A percentile compares a stretch with the other conserved stretches of the same genome.
phyloP scores from a whole-genome alignment of 1,140 invertebrate genomes.

The Neodiprion virginianus region DNA sequence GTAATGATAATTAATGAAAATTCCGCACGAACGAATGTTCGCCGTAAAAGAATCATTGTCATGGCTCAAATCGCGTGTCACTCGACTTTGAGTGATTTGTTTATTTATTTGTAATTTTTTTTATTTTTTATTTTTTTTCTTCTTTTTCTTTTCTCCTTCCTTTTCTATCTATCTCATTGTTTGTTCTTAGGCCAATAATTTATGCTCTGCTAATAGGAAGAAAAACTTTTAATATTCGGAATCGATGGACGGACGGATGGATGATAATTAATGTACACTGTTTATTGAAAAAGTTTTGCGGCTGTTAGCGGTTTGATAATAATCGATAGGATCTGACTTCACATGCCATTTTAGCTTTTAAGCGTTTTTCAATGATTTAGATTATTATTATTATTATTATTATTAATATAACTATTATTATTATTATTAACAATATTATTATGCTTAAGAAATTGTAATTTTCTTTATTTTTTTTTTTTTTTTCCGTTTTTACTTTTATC shows the following conservation, averaged over 20 bases:
- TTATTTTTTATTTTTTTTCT: neutral
- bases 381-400: conserved; percentile 24
- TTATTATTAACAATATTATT: conserved; percentile 16
- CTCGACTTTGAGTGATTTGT: neutral
- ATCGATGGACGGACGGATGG: too few relatives aligned
- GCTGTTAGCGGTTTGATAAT: neutral
- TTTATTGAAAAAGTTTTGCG: neutral
- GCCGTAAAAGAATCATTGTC: neutral
- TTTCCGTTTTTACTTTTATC: neutral
- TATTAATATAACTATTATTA: conserved; percentile 14
- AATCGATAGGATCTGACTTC: conserved; percentile 28
- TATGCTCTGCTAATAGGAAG: neutral
- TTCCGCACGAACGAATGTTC: neutral
- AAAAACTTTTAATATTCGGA: neutral
- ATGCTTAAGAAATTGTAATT: conserved; percentile 6
- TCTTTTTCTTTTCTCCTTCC: neutral
- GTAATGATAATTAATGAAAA: conserved; percentile 17
- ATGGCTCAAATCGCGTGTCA: conserved; percentile 1
- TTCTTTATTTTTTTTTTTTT: neutral
- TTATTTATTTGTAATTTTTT: conserved; percentile 5
- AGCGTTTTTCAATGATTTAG: conserved; percentile 31
- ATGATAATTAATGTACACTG: neutral
- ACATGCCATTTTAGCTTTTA: conserved; percentile 47
- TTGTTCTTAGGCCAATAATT: neutral
- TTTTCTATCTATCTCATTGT: neutral